These are phyloP conservation scores for Drosophila mojavensis DNA, from an alignment of 1,140 invertebrate genomes.

Conservation along the genomic window DNA sequence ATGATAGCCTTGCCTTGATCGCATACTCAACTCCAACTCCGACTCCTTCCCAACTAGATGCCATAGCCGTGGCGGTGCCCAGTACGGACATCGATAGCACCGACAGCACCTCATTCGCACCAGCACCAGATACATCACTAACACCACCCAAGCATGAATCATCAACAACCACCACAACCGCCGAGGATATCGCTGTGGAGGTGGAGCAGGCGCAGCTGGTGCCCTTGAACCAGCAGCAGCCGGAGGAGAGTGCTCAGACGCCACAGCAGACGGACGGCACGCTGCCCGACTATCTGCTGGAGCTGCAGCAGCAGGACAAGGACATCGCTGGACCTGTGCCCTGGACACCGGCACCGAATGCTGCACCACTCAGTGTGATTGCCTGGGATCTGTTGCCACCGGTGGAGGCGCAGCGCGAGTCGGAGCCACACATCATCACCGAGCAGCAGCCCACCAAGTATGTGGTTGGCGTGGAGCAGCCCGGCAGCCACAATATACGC, in stretches of 20 bases:
- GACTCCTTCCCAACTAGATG: conserved; percentile 82
- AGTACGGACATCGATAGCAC: conserved; percentile 28
- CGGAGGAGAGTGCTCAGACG: conserved; percentile 26
- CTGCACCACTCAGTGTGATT: conserved; percentile 64
- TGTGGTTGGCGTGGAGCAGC: conserved; percentile 59
- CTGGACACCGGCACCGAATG: conserved; percentile 63
- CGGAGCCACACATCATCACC: conserved; percentile 64
- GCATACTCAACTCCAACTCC: conserved; percentile 70
- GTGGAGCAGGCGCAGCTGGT: conserved; percentile 72
- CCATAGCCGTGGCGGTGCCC: conserved; percentile 75
- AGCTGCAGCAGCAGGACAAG: conserved; percentile 67
- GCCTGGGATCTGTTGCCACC: conserved; percentile 80
- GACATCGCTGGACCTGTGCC: conserved; percentile 72
- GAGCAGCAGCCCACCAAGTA: conserved; percentile 46
- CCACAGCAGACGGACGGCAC: conserved; percentile 29
- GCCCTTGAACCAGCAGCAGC: conserved; percentile 31
- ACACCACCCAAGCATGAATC: conserved; percentile 67
- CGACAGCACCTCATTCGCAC: conserved; percentile 44
- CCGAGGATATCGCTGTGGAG: conserved; percentile 47
- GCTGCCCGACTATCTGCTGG: conserved; percentile 68
- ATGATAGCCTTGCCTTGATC: conserved; percentile 39
- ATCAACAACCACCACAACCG: conserved; percentile 21
- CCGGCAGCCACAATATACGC: conserved; percentile 60
- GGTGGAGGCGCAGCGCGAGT: conserved; percentile 11
- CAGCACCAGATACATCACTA: conserved; percentile 69